These are phyloP conservation scores for Paracyprichromis sp. DNA, from an alignment of 2,113 vertebrate species.

Conservation along the genomic window DNA sequence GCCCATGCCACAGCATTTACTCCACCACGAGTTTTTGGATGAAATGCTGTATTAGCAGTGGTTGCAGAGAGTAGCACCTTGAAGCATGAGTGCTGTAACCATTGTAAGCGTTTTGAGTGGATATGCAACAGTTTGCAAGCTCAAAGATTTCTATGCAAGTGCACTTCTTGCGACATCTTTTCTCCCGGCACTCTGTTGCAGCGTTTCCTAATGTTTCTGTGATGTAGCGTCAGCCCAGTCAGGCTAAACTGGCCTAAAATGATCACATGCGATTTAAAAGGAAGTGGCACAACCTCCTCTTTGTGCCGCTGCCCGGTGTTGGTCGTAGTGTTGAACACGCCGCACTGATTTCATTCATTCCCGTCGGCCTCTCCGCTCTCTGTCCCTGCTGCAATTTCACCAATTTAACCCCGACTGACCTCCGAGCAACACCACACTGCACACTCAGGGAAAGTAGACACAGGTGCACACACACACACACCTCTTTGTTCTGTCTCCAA, in stretches of 20 bases:
- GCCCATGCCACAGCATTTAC: not conserved
- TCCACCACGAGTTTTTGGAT: accelerated
- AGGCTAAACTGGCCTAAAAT: not conserved
- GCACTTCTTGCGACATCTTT: not conserved
- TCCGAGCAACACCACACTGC: not conserved
- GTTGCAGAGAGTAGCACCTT: not conserved
- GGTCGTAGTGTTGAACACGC: not conserved
- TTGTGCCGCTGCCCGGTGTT: not conserved
- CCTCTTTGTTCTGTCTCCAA: not conserved
- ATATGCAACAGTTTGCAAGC: not conserved
- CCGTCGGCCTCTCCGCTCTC: not conserved
- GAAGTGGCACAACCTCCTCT: not conserved
- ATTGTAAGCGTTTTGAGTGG: not conserved
- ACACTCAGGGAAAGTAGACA: not conserved
- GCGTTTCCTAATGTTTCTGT: not conserved
- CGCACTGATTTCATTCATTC: constrained; percentile 28
- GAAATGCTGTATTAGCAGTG: not conserved
- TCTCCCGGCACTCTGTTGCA: not conserved
- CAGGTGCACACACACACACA: not conserved
- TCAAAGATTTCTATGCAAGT: not conserved
- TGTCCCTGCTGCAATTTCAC: constrained; percentile 32
- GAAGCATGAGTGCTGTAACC: not conserved
- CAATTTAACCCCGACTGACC: constrained; percentile 36
- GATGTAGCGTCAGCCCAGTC: not conserved
- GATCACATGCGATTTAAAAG: not conserved